A percentile compares a stretch with the other conserved stretches of the same genome.
phyloP scores from a whole-genome alignment of 2,888 invertebrate genomes.

The Tanypteryx hageni region DNA sequence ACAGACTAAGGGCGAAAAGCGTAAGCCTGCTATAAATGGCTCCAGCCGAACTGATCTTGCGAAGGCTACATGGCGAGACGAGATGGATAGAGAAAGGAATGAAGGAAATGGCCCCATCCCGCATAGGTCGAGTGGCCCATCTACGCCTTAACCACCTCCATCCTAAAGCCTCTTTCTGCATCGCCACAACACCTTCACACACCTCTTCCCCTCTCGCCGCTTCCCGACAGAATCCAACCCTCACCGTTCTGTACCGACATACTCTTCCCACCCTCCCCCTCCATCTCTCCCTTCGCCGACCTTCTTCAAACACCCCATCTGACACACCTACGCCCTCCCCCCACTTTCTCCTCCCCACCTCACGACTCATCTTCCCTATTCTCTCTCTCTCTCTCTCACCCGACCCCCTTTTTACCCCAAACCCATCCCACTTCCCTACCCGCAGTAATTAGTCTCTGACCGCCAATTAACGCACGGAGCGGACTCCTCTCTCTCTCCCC shows the following conservation, averaged over 20 bases:
- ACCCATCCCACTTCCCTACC: slow-evolving; percentile 29
- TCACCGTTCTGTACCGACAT: not conserved
- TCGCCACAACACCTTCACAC: not conserved
- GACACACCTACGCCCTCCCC: not conserved
- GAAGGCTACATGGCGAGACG: too few species aligned
- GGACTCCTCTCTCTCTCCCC: slow-evolving; percentile 57
- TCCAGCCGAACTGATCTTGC: too few species aligned
- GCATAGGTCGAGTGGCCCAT: too few species aligned
- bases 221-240: not conserved
- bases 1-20: too few species aligned
- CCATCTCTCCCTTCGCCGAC: not conserved
- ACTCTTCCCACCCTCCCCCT: too few species aligned
- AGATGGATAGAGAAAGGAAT: too few species aligned
- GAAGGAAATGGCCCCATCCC: too few species aligned
- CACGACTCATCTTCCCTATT: slow-evolving; percentile 13
- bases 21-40: too few species aligned
- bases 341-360: not conserved
- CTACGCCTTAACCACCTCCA: too few species aligned
- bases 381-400: not conserved
- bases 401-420: not conserved
- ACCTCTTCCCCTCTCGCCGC: not conserved
- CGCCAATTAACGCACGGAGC: slow-evolving; percentile 69
- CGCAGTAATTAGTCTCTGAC: slow-evolving; percentile 69
- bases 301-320: not conserved
- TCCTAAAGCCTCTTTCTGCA: not conserved